Base-by-base conservation (phyloP, 2,888 invertebrate species). In the Sinotaia quadrata region DNA sequence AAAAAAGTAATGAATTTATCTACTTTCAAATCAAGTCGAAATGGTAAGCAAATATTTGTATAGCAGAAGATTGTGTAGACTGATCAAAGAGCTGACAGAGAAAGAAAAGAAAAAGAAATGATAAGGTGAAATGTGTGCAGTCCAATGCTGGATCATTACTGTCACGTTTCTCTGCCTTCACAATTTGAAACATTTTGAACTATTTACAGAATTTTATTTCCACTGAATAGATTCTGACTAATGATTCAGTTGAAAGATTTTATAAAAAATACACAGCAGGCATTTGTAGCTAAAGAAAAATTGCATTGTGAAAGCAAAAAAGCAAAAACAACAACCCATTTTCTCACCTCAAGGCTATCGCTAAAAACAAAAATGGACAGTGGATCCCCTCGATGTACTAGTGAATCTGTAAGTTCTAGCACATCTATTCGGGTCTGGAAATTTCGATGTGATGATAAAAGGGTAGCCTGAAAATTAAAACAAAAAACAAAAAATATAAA, bases 341-440 rank as follows among this genome's bases (percentile, higher is more conserved):
- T 27, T 44, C 83, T 77, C 84, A 98, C 95, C 90, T 97, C 97
- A 87, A 98, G 91, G 71, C 94, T 94, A 89, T 98, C 98, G 47
- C 95, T 95, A 89, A 98, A 98, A 34, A 98, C 91, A 88, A 97
- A 97, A 76, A 98, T 90, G 77, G 95, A 93, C 73, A 98, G 91
- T 77, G 93, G 93, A 88, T 94, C 93, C 62, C 97, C 97, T 78
- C 95, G 92, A 21, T 95, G 94, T 74, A 94, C 94, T 59, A 96
- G 89, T 65, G 93, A 93, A 54, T 87, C 86, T 1, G 86, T 83
- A 83, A 96, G 94, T 88, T 97, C 96, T 73, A 94, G 93, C 63
- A 96, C 95, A 87, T 97, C 96, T 83, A 95, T 93, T 83, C 94
- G 93, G 34, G 93, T 92, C 69, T 97, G 92, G 87, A 97, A 96